phyloP scores from a whole-genome alignment of 2,797 vertebrate species.

The Oreonectes daqikongensis region DNA sequence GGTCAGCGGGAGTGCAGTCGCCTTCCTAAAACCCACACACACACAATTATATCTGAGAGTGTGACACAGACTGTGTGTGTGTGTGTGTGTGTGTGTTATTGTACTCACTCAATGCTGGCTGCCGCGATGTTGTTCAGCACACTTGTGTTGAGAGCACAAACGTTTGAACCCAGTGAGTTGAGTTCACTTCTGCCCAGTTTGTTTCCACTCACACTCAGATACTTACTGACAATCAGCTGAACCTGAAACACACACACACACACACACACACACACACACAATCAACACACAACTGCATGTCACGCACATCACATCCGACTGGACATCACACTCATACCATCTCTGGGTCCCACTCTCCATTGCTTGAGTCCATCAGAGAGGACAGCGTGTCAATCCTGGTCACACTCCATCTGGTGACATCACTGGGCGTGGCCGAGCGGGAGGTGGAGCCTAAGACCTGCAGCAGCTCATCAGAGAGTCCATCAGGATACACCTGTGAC shows the following conservation, averaged over 20 bases:
- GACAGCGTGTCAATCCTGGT: constrained; percentile 71
- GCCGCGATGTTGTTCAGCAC: constrained; percentile 62
- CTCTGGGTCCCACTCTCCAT: constrained; percentile 66
- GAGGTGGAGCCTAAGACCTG: constrained; percentile 67
- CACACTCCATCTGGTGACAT: constrained; percentile 72
- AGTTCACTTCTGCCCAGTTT: constrained; percentile 66
- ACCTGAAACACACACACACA: constrained; percentile 59
- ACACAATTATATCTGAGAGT: background rate
- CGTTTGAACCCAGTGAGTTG: constrained; percentile 67
- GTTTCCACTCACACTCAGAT: constrained; percentile 66
- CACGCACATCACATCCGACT: background rate
- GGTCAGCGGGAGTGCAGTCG: constrained; percentile 55
- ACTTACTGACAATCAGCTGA: constrained; percentile 69
- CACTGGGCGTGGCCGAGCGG: constrained; percentile 59
- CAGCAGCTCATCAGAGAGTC: constrained; percentile 69
- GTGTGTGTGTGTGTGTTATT: constrained; percentile 3
- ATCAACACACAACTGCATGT: too few species aligned
- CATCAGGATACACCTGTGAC: constrained; percentile 65
- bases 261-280: too few species aligned
- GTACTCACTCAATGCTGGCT: constrained; percentile 68
- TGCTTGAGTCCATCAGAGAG: constrained; percentile 64
- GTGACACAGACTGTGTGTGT: background rate
- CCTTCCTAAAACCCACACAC: constrained; percentile 59
- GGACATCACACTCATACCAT: constrained; percentile 60
- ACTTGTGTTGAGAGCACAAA: constrained; percentile 64